These are phyloP conservation scores for Thera britannica DNA, from an alignment of 2,888 invertebrate species.

Conservation along the genomic window DNA sequence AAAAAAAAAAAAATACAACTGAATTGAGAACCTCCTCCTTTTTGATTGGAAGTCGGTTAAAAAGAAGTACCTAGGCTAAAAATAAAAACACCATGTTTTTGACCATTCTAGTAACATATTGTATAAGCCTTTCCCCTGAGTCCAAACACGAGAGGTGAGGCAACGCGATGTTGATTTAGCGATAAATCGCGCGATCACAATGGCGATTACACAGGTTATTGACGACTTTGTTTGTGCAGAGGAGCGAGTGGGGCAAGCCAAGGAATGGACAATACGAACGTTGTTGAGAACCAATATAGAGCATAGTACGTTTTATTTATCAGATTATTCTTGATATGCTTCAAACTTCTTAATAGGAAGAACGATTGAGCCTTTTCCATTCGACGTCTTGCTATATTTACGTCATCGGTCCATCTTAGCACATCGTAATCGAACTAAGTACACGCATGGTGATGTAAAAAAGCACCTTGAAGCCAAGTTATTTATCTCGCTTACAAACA, in stretches of 20 bases:
- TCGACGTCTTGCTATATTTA: too few relatives aligned
- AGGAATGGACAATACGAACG: not conserved
- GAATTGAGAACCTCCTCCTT: too few relatives aligned
- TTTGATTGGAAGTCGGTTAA: too few relatives aligned
- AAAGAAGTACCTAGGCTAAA: not conserved
- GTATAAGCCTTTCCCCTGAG: slow-evolving; percentile 1
- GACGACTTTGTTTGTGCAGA: slow-evolving; percentile 24
- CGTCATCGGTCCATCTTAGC: too few relatives aligned
- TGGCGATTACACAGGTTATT: slow-evolving; percentile 23
- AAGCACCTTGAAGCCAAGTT: slow-evolving; percentile 16
- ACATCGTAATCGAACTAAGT: not conserved
- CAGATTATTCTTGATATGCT: too few relatives aligned
- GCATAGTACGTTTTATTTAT: too few relatives aligned
- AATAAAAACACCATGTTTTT: not conserved
- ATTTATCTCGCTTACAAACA: slow-evolving; percentile 13
- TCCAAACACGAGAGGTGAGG: slow-evolving; percentile 20
- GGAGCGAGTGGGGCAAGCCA: slow-evolving; percentile 1
- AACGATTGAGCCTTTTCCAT: too few relatives aligned
- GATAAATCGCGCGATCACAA: slow-evolving; percentile 23
- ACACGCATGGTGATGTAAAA: not conserved
- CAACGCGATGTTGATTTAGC: slow-evolving; percentile 22
- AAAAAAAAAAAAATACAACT: too few relatives aligned
- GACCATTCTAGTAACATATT: slow-evolving; percentile 1
- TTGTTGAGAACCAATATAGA: too few relatives aligned
- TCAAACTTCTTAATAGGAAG: too few relatives aligned